phyloP scores from a whole-genome alignment of 2,113 vertebrate genomes.

The Psittacula cyanocephala region DNA sequence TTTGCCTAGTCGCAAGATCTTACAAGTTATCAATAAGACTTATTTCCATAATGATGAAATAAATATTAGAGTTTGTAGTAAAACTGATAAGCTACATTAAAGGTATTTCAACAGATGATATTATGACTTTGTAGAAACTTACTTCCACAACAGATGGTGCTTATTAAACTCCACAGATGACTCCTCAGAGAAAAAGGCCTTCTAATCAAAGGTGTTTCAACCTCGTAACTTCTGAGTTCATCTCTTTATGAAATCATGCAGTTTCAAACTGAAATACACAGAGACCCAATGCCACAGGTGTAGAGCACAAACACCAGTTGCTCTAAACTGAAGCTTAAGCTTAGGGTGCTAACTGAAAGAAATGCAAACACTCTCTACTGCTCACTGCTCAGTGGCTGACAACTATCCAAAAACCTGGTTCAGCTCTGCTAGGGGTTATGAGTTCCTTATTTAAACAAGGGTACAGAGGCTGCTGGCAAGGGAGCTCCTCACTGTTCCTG shows the following conservation, averaged over 20 bases:
- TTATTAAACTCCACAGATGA: background rate
- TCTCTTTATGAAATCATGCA: background rate
- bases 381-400: background rate
- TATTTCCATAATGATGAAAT: background rate
- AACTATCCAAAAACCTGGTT: background rate
- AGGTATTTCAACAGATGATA: background rate
- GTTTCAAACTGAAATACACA: background rate
- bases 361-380: background rate
- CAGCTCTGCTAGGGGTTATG: background rate
- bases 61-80: background rate
- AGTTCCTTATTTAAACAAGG: background rate
- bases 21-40: background rate
- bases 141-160: background rate
- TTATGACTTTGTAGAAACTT: background rate
- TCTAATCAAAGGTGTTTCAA: background rate
- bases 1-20: background rate
- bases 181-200: background rate
- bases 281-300: background rate
- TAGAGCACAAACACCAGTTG: background rate
- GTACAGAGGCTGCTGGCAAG: background rate
- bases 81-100: background rate
- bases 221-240: fast-evolving
- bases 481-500: background rate
- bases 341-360: background rate
- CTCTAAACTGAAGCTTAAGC: background rate